phyloP scores from a whole-genome alignment of 1,140 invertebrate genomes.

The Charaxes varanes region DNA sequence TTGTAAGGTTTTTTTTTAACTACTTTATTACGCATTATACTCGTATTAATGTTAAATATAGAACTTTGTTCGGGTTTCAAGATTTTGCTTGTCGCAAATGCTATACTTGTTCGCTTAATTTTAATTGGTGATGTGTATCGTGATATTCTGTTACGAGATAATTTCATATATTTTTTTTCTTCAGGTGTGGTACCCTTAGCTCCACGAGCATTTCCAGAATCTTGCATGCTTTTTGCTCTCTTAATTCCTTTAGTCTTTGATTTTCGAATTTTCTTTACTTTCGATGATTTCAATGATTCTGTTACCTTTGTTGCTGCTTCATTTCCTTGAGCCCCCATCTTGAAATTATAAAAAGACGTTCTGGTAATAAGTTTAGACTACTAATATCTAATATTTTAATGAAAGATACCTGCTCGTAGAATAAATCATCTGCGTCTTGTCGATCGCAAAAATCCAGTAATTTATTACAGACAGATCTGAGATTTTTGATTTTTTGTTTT shows the following conservation, averaged over 20 bases:
- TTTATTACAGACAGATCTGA: constrained; percentile 47
- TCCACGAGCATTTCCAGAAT: too few relatives aligned
- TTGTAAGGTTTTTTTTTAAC: constrained; percentile 4
- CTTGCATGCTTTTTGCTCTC: too few relatives aligned
- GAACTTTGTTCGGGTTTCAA: constrained; percentile 2
- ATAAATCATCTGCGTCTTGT: constrained; percentile 39
- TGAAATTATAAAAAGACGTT: constrained; percentile 6
- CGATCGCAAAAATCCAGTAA: constrained; percentile 50
- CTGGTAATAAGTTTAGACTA: not conserved
- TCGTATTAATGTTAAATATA: constrained; percentile 2
- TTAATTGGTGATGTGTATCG: constrained; percentile 22
- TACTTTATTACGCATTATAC: constrained; percentile 1
- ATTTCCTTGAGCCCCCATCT: constrained; percentile 23
- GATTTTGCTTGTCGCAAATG: constrained; percentile 4
- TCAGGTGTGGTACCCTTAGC: constrained; percentile 8
- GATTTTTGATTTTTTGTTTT: constrained; percentile 43
- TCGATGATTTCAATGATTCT: constrained; percentile 15
- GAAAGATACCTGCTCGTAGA: constrained; percentile 39
- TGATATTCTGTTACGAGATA: constrained; percentile 18
- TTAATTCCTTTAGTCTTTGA: too few relatives aligned
- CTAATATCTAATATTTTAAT: constrained; percentile 1
- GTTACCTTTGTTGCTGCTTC: constrained; percentile 2
- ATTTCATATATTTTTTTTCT: too few relatives aligned
- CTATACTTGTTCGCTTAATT: constrained; percentile 12
- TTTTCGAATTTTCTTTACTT: constrained; percentile 22